Percentiles rank a stretch among this genome's conserved stretches.
Conservation (phyloP, 2,888 invertebrate genomes). For the Oegoconia quadripuncta region DNA sequence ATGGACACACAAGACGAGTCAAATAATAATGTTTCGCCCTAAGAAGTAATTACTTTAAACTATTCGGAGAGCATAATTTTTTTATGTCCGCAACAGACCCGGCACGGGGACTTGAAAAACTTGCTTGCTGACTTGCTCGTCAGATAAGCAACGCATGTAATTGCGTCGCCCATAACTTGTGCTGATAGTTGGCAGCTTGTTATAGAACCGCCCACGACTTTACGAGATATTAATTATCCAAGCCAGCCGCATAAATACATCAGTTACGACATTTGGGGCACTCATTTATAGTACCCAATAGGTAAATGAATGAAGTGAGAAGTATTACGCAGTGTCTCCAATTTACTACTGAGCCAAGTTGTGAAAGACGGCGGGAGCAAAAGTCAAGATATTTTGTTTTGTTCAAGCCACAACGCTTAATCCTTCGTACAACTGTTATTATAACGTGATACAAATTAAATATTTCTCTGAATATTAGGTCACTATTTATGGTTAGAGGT, state of each 20-base stretch:
- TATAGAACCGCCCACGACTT: conserved; percentile 1
- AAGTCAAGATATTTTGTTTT: too few species aligned
- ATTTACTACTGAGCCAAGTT: too few species aligned
- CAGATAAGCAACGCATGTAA: not conserved
- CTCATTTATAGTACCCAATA: not conserved
- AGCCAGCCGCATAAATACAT: not conserved
- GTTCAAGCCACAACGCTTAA: too few species aligned
- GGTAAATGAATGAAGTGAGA: not conserved
- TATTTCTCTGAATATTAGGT: too few species aligned
- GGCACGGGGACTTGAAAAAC: conserved; percentile 3
- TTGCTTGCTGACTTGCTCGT: not conserved
- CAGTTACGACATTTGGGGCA: conserved; percentile 1
- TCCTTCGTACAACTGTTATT: too few species aligned
- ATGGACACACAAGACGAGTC: too few species aligned
- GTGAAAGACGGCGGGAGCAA: too few species aligned
- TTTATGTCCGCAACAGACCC: not conserved
- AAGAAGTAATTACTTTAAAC: conserved; percentile 1
- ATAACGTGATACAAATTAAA: too few species aligned
- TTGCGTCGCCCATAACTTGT: conserved; percentile 1
- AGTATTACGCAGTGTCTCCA: not conserved
- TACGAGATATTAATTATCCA: conserved; percentile 2
- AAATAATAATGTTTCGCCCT: too few species aligned
- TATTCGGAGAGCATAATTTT: not conserved
- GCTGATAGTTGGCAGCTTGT: conserved; percentile 1
- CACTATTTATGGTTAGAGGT: too few species aligned